Base-by-base conservation (phyloP, 2,888 invertebrate genomes). In the Machimus atricapillus region DNA sequence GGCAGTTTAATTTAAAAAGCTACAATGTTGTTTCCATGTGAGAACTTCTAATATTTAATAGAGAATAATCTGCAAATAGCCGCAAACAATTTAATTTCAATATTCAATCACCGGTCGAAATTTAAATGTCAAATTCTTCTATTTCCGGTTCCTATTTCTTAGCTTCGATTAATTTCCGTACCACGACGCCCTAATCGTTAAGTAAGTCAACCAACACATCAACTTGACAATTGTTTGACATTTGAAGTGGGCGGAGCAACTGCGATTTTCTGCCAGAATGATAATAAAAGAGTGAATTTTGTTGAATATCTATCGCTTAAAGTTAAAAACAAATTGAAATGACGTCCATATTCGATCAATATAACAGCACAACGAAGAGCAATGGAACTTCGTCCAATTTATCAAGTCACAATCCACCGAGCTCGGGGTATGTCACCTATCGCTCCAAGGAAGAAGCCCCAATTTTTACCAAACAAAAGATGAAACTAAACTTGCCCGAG, bases 321-420 rank as follows among this genome's bases (percentile, higher is more conserved):
- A 19, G 14, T 66, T 66, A 19, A 27, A 66, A 4, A 66, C 66
- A 66, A 66, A 27, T 66, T 31, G 14, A 27, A 86, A 97, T 97
- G 97, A 96, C 97, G 90, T 96, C 96, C 31, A 95, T 97, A 91
- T 95, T 97, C 89, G 96, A 97, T 92, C 97, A 97, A 93, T 96
- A 96, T 91, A 97, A 97, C 91, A 95, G 96, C 92, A 96, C 95
- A n/a, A 95, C 95, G 19, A 95, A 95, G 90, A 92, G 92, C 77
- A 88, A 89, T 73, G 88, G 89, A 12, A 86, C 86, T 2, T 89
- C 88, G 27, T 87, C 89, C 0, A 92, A 93, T 2, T 92, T 93
- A 89, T 91, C 92, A 2, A 90, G 91, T n/a, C 92, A 92, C 82
- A 90, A 91, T n/a, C 88, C 88, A 52, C 93, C 93, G 6, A 93